Conservation (phyloP, 2,888 invertebrate species). For the Pachycephus smyrnensis region DNA sequence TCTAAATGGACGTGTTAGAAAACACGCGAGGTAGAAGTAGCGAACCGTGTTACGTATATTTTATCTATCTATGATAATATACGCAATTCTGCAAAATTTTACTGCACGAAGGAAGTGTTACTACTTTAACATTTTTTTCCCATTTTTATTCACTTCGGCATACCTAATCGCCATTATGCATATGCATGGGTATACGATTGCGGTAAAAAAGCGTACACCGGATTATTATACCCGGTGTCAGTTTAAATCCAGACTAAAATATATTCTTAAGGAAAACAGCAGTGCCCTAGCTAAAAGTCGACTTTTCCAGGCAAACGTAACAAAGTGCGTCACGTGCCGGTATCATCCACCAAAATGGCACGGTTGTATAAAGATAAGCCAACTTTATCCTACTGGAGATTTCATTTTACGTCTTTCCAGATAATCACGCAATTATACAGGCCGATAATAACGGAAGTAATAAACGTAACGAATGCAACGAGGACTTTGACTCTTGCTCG, state of each 20-base stretch:
- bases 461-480: slow-evolving; percentile 36
- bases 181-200: not conserved
- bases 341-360: not conserved
- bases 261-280: not conserved
- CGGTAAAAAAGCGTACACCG: not conserved
- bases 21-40: slow-evolving; percentile 32
- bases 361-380: not conserved
- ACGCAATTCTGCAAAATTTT: slow-evolving; percentile 12
- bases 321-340: not conserved
- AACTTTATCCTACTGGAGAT: slow-evolving; percentile 12
- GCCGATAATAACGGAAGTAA: slow-evolving; percentile 37
- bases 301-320: not conserved
- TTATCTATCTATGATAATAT: slow-evolving; percentile 31
- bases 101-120: not conserved
- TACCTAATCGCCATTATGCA: not conserved
- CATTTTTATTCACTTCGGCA: not conserved
- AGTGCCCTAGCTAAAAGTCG: not conserved
- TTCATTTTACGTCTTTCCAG: slow-evolving; percentile 31
- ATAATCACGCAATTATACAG: slow-evolving; percentile 36
- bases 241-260: not conserved
- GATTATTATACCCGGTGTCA: not conserved
- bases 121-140: not conserved
- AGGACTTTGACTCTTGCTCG: slow-evolving; percentile 14
- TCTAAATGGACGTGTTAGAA: slow-evolving; percentile 42
- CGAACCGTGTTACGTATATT: slow-evolving; percentile 37